phyloP scores from a whole-genome alignment of 1,140 invertebrate species.

The Diabrotica undecimpunctata region DNA sequence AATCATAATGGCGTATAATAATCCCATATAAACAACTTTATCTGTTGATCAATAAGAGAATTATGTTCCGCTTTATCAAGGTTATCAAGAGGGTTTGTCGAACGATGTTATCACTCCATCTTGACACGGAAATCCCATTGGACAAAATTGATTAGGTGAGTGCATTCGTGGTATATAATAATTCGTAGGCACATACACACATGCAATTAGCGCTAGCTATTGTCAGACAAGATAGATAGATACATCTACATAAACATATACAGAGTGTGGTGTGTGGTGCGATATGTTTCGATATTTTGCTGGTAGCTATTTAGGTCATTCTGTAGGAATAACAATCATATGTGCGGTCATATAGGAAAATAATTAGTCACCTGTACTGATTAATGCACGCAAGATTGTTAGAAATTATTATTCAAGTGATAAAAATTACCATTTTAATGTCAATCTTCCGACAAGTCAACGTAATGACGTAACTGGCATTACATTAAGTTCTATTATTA shows the following conservation, averaged over 20 bases:
- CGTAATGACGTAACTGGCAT: too few species aligned
- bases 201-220: not conserved
- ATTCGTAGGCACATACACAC: not conserved
- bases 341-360: too few species aligned
- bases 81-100: not conserved
- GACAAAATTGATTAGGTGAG: slow-evolving; percentile 2
- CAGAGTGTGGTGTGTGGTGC: not conserved
- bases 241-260: not conserved
- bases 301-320: too few species aligned
- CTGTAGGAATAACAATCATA: too few species aligned
- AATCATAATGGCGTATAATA: too few species aligned
- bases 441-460: too few species aligned
- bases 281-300: too few species aligned
- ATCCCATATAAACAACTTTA: not conserved
- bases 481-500: too few species aligned
- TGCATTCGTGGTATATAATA: not conserved
- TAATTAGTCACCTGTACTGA: too few species aligned
- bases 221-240: not conserved
- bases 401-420: too few species aligned
- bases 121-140: not conserved
- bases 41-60: not conserved
- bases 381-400: too few species aligned
- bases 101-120: not conserved
- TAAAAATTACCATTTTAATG: too few species aligned
- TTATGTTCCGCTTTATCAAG: not conserved